Evolutionary conservation across 2,113 vertebrate genomes (phyloP).

Genomic region (Ptilonorhynchus violaceus): DNA sequence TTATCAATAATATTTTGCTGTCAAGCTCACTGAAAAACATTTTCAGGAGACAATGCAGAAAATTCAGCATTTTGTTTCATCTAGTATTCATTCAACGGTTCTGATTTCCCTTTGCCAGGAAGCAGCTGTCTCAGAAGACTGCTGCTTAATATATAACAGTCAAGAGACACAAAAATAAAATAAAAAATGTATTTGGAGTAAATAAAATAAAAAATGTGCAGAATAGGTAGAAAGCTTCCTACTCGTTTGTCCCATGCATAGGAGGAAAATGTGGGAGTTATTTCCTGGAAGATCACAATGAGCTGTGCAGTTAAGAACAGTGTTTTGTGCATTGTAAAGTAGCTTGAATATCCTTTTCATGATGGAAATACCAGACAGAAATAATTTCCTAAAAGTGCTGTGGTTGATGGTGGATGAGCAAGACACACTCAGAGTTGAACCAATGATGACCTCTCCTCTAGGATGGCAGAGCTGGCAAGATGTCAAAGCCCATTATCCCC

Average conservation of each 20-base stretch:
- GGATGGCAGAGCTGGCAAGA: conserved; percentile 58
- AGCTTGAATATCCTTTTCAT: background rate
- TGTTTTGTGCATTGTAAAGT: background rate
- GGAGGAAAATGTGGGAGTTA: background rate
- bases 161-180: background rate
- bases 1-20: background rate
- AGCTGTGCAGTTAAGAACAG: background rate
- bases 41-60: background rate
- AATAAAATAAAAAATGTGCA: background rate
- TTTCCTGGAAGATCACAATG: background rate
- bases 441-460: background rate
- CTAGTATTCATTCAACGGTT: background rate
- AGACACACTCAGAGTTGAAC: conserved; percentile 44
- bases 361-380: conserved; percentile 18
- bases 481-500: conserved; percentile 51
- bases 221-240: background rate
- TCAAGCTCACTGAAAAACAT: background rate
- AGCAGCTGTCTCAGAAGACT: background rate
- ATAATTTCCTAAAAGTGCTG: background rate
- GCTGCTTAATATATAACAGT: background rate
- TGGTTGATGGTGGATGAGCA: background rate
- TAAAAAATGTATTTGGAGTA: background rate
- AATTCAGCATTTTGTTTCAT: background rate
- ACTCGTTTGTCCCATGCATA: background rate
- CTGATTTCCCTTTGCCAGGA: background rate